Evolutionary conservation across 2,888 invertebrate genomes (phyloP).

Genomic region (Diarsia brunnea): DNA sequence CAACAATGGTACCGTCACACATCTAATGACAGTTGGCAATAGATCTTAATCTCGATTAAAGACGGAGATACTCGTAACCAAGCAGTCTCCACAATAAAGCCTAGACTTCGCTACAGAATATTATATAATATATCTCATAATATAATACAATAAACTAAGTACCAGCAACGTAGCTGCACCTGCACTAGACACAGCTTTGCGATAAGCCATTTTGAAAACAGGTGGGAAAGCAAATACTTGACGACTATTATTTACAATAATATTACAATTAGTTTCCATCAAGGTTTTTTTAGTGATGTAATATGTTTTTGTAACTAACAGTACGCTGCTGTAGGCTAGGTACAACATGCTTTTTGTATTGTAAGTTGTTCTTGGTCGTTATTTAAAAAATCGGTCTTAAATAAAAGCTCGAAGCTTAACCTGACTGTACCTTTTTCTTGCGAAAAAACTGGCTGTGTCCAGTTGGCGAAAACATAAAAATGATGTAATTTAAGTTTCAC

Average conservation of each 20-base stretch:
- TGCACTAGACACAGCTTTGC: slow-evolving; percentile 50
- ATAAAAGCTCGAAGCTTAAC: too few species aligned
- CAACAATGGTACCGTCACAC: too few species aligned
- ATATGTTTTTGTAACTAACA: slow-evolving; percentile 26
- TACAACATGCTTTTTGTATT: slow-evolving; percentile 17
- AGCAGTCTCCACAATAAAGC: slow-evolving; percentile 10
- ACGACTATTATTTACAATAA: slow-evolving; percentile 25
- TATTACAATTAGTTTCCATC: slow-evolving; percentile 34
- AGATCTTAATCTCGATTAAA: too few species aligned
- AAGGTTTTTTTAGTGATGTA: slow-evolving; percentile 41
- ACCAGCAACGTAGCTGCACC: slow-evolving; percentile 56
- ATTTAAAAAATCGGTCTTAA: too few species aligned
- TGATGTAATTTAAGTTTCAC: too few species aligned
- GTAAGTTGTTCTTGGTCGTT: not conserved
- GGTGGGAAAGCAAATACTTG: slow-evolving; percentile 49
- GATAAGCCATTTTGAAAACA: slow-evolving; percentile 38
- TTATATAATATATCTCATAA: not conserved
- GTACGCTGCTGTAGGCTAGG: slow-evolving; percentile 23
- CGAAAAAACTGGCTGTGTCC: too few species aligned
- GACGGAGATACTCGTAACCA: not conserved
- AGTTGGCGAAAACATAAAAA: too few species aligned
- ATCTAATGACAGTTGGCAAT: too few species aligned
- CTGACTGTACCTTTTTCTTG: not conserved
- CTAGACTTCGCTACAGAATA: slow-evolving; percentile 5
- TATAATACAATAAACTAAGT: too few species aligned